Conservation (phyloP, 2,113 vertebrate species). For the Eublepharis macularius region DNA sequence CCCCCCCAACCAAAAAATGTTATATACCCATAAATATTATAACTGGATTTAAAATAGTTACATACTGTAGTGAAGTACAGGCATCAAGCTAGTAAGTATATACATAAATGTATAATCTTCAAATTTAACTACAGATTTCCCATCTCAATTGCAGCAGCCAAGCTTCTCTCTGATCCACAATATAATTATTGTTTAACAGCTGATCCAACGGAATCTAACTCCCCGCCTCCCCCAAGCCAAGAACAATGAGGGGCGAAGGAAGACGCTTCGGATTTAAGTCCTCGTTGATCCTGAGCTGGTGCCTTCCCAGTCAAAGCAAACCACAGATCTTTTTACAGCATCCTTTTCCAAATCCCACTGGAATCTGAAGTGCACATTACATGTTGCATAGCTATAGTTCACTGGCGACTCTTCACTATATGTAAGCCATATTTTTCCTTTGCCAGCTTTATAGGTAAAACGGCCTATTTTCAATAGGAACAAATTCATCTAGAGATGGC, state of each 20-base stretch:
- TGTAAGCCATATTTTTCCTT: slow-evolving; percentile 65
- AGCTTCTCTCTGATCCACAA: neutral
- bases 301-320: neutral
- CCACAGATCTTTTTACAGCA: neutral
- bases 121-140: neutral
- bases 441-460: slow-evolving; percentile 58
- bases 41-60: too few species aligned
- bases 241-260: too few species aligned
- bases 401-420: slow-evolving; percentile 52
- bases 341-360: slow-evolving; percentile 14
- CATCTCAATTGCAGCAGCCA: neutral
- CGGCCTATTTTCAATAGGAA: slow-evolving; percentile 65
- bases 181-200: neutral
- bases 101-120: neutral
- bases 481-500: slow-evolving; percentile 63
- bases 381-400: slow-evolving; percentile 37
- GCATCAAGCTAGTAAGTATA: too few species aligned
- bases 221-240: neutral
- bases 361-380: slow-evolving; percentile 40
- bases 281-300: neutral
- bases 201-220: neutral
- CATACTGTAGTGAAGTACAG: too few species aligned
- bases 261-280: neutral
- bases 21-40: too few species aligned
- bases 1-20: too few species aligned